Evolutionary conservation across 2,797 vertebrate genomes (phyloP).

Genomic region (Allobates femoralis): DNA sequence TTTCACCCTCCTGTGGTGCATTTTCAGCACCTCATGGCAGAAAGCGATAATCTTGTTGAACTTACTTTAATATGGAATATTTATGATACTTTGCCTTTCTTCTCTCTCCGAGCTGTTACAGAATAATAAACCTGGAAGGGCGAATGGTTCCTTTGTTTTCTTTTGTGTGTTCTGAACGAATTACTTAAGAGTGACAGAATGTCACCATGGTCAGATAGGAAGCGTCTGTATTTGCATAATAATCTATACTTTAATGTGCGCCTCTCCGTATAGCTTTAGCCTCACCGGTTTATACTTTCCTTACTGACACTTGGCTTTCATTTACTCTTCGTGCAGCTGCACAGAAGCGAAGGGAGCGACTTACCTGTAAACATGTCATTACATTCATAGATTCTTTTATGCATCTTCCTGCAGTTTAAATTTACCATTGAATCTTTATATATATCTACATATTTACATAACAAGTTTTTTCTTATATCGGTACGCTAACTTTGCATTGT

Average conservation of each 20-base stretch:
- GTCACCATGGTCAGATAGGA: constrained; percentile 2
- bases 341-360: not conserved
- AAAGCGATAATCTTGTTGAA: not conserved
- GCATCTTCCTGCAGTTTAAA: not conserved
- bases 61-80: not conserved
- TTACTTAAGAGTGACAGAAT: not conserved
- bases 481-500: not conserved
- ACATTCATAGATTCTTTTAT: not conserved
- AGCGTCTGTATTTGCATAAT: constrained; percentile 3
- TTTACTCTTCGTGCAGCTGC: not conserved
- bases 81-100: not conserved
- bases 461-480: not conserved
- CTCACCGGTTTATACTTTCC: not conserved
- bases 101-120: not conserved
- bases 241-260: constrained; percentile 7
- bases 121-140: not conserved
- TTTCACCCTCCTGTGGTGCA: not conserved
- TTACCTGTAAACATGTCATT: not conserved
- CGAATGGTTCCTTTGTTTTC: not conserved
- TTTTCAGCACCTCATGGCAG: not conserved
- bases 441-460: not conserved
- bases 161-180: not conserved
- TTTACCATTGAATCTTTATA: not conserved
- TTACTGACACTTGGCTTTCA: constrained; percentile 8
- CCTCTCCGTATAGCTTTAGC: not conserved